Conservation (phyloP, 2,113 vertebrate genomes). For the Cebidichthys violaceus region DNA sequence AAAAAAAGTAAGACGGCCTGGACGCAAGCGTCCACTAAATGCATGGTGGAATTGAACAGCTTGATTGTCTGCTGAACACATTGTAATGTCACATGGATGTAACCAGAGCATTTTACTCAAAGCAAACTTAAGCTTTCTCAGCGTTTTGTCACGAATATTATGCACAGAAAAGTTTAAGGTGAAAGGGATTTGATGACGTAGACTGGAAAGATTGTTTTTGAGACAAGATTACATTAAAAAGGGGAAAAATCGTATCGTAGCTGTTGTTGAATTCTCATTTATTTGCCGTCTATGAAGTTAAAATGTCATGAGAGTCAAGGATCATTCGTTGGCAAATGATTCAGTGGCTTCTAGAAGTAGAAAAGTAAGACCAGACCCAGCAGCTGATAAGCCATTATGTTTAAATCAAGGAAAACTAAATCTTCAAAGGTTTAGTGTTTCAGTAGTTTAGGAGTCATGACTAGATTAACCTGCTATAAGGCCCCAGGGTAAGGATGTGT, state of each 20-base stretch:
- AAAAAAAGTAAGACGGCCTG: neutral
- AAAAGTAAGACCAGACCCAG: neutral
- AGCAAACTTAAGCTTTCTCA: conserved; percentile 46
- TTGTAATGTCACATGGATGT: conserved; percentile 34
- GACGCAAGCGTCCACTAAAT: neutral
- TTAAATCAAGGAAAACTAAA: neutral
- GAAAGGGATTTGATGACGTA: conserved; percentile 59
- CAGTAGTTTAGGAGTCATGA: neutral
- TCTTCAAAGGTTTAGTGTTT: neutral
- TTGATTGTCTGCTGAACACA: conserved; percentile 49
- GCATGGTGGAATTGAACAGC: conserved; percentile 17
- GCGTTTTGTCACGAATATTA: conserved; percentile 55
- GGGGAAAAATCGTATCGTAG: conserved; percentile 48
- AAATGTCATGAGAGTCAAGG: neutral
- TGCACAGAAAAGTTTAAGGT: conserved; percentile 66
- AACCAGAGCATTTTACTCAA: conserved; percentile 45
- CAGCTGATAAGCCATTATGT: neutral
- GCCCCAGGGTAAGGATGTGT: neutral
- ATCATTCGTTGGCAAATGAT: neutral
- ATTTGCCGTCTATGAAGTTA: neutral
- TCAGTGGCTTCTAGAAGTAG: neutral
- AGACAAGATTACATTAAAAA: conserved; percentile 75
- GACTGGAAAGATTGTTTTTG: conserved; percentile 72
- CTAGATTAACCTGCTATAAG: neutral
- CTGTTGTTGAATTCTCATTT: conserved; percentile 27